Conservation (phyloP, 1,140 invertebrate species). For the Hormaphis cornu region DNA sequence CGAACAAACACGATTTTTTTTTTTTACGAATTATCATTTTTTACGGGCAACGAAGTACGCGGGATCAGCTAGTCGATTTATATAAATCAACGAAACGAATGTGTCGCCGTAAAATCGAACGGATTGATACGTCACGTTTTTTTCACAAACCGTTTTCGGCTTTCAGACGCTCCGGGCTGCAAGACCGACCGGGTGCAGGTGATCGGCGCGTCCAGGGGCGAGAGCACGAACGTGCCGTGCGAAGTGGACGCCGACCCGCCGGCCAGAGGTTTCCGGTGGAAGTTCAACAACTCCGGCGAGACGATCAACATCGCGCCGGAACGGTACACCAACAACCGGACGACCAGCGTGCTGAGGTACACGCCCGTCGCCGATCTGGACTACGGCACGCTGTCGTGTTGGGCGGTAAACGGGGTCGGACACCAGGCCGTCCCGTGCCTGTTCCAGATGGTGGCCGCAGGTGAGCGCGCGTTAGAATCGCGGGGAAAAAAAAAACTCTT, state of each 20-base stretch:
- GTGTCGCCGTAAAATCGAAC: too few species aligned
- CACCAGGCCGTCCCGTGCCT: slow-evolving; percentile 63
- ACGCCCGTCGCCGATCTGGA: slow-evolving; percentile 49
- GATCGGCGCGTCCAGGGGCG: slow-evolving; percentile 72
- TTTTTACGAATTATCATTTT: too few species aligned
- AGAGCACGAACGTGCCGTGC: slow-evolving; percentile 72
- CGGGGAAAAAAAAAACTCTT: neutral
- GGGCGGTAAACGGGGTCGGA: slow-evolving; percentile 66
- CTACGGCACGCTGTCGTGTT: slow-evolving; percentile 67
- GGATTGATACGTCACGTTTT: too few species aligned
- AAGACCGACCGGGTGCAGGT: slow-evolving; percentile 61
- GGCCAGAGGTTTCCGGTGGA: slow-evolving; percentile 75
- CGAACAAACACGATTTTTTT: too few species aligned
- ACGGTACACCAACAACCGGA: slow-evolving; percentile 49
- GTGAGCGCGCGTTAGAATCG: slow-evolving; percentile 44
- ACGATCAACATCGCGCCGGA: slow-evolving; percentile 66
- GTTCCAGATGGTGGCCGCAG: slow-evolving; percentile 66
- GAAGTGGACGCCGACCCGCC: slow-evolving; percentile 79
- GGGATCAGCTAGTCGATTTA: too few species aligned
- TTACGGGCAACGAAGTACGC: too few species aligned
- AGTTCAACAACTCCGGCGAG: slow-evolving; percentile 81
- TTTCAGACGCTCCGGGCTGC: slow-evolving; percentile 77
- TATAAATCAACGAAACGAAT: too few species aligned
- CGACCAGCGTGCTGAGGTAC: slow-evolving; percentile 47
- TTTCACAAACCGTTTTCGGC: too few species aligned